Percentiles rank a stretch among this genome's conserved stretches.
Evolutionary conservation across 1,140 invertebrate genomes (phyloP).

Genomic region (Heliothis virescens): DNA sequence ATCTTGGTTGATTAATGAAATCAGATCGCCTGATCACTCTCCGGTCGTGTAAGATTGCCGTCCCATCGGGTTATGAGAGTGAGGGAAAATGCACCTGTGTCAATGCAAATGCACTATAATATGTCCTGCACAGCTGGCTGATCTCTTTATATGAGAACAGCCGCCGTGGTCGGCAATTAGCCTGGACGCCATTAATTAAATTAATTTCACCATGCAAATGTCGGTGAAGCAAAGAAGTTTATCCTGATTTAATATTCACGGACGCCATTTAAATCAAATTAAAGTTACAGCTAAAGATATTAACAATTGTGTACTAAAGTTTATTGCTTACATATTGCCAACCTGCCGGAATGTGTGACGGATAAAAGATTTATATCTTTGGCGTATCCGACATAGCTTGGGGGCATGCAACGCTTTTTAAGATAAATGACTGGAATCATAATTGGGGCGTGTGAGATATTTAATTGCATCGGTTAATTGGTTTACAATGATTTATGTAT

Average conservation of each 20-base stretch:
- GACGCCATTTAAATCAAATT: constrained; percentile 18
- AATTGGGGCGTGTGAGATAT: constrained; percentile 11
- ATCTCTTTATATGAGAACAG: too few species aligned
- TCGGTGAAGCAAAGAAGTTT: neutral
- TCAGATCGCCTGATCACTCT: too few species aligned
- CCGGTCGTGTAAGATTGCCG: too few species aligned
- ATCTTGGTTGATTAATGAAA: too few species aligned
- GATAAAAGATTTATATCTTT: constrained; percentile 11
- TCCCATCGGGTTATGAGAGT: too few species aligned
- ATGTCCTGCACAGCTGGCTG: too few species aligned
- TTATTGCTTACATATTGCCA: constrained; percentile 23
- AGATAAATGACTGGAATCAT: neutral
- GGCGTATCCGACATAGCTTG: neutral
- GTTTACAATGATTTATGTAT: constrained; percentile 7
- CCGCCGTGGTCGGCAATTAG: too few species aligned
- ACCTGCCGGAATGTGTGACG: constrained; percentile 24
- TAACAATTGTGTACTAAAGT: constrained; percentile 29
- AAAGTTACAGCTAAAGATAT: neutral
- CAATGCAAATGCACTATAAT: too few species aligned
- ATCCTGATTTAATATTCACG: neutral
- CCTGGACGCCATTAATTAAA: too few species aligned
- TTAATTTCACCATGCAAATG: neutral
- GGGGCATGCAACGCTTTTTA: neutral
- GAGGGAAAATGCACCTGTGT: too few species aligned
- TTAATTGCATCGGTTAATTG: constrained; percentile 11